These are phyloP conservation scores for Acanthacorydalis orientalis DNA, from an alignment of 2,888 invertebrate species.

Conservation along the genomic window DNA sequence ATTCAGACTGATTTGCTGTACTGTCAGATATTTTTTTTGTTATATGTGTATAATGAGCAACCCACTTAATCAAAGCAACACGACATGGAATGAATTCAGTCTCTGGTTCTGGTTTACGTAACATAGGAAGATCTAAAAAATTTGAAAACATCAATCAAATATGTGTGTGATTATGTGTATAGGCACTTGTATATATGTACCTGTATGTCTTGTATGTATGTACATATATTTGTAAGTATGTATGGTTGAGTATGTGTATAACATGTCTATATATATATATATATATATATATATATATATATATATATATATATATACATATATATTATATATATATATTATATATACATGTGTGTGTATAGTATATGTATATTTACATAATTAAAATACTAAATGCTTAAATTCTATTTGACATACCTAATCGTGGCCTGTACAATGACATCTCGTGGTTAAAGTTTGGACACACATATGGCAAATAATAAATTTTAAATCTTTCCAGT, in stretches of 20 bases:
- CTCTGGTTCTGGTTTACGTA: conserved; percentile 54
- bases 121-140: conserved; percentile 47
- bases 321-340: too few relatives aligned
- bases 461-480: conserved; percentile 80
- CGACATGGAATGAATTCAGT: conserved; percentile 54
- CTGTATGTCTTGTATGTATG: too few relatives aligned
- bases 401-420: conserved; percentile 33
- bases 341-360: too few relatives aligned
- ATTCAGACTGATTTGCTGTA: conserved; percentile 13
- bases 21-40: conserved; percentile 39
- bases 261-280: too few relatives aligned
- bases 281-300: too few relatives aligned
- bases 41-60: conserved; percentile 68
- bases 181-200: too few relatives aligned
- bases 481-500: conserved; percentile 77
- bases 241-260: too few relatives aligned
- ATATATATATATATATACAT: too few relatives aligned
- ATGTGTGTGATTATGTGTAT: too few relatives aligned
- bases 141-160: neutral
- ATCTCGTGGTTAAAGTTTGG: conserved; percentile 68
- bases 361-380: too few relatives aligned
- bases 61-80: conserved; percentile 79
- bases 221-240: too few relatives aligned
- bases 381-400: neutral
- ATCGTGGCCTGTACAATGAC: conserved; percentile 66